Evolutionary conservation across 1,140 invertebrate genomes (phyloP), one percentile per base, ranked within the genome.

Genomic region (Drosophila biarmipes): DNA sequence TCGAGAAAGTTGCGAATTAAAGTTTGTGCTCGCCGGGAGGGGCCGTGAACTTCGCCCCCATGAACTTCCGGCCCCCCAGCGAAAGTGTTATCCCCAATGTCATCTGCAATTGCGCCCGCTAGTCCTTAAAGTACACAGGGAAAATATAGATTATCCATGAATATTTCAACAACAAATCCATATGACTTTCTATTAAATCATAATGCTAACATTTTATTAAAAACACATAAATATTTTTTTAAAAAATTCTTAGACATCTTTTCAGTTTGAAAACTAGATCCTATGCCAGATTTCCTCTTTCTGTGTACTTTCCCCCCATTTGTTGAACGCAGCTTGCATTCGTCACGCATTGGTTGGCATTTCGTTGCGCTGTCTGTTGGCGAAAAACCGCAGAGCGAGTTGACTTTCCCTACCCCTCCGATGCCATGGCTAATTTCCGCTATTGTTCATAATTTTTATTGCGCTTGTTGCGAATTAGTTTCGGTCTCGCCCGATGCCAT

Each of bases 371-470:
- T 90, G 84, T 90, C 84, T 82, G 78, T 67, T 87, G 81, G 73
- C 68, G 58, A 75, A 51, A 81, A 87, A 67, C 81, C 81, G 61
- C 81, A 80, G 51, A 69, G 59, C 58, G 45, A 73, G 74, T 31
- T 73, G 62, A 76, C 76, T 81, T 64, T 56, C 49, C 72, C 48
- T 52, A 14, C 67, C 61, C 61, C 21, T 45, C 55, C 59, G 48
- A 38, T 66, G 75, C 79, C 82, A 78, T 82, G 84, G 66, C 73
- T 89, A 89, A 89, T 89, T 90, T 89, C 68, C 76, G 72, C 84
- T 89, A 89, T 89, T 89, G 84, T 89, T 89, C 84, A 89, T 89
- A 89, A 89, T 91, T 91, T 91, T 91, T 91, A 91, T 91, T 91
- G 80, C 90, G 68, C 78, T 91, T 91, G 89, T 91, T 85, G 74